These are phyloP conservation scores for Carduelis carduelis DNA, from an alignment of 2,797 vertebrate genomes.

Conservation along the genomic window DNA sequence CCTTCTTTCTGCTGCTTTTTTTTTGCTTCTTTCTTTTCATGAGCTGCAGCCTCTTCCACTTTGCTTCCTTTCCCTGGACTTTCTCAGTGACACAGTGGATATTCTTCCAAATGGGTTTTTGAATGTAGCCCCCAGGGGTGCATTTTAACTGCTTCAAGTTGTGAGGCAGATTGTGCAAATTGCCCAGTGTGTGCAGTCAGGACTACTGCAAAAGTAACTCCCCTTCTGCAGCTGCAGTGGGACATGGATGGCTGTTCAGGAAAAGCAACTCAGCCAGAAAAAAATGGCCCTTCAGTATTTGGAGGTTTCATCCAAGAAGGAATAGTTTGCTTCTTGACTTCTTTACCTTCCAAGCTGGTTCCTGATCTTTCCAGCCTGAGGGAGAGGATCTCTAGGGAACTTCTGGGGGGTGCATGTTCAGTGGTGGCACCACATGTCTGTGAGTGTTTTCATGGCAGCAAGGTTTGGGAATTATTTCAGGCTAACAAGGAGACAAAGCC, in stretches of 20 bases:
- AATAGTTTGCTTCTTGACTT: not conserved
- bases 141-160: constrained; percentile 12
- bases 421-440: not conserved
- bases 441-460: not conserved
- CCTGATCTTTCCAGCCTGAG: not conserved
- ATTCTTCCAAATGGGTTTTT: constrained; percentile 41
- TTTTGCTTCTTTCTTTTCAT: not conserved
- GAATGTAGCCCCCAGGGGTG: constrained; percentile 29
- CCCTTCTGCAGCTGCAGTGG: constrained; percentile 45
- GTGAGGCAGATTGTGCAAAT: constrained; percentile 64
- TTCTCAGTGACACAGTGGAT: not conserved
- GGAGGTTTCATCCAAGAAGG: not conserved
- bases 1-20: not conserved
- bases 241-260: not conserved
- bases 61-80: not conserved
- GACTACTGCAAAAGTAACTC: constrained; percentile 43
- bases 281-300: not conserved
- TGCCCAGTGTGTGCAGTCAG: constrained; percentile 34
- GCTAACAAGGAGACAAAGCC: not conserved
- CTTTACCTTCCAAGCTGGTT: not conserved
- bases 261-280: not conserved
- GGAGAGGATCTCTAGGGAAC: not conserved
- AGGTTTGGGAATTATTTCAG: not conserved
- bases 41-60: not conserved
- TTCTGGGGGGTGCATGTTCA: not conserved